Evolutionary conservation across 2,888 invertebrate species (phyloP).

Genomic region (Gari tellinella): DNA sequence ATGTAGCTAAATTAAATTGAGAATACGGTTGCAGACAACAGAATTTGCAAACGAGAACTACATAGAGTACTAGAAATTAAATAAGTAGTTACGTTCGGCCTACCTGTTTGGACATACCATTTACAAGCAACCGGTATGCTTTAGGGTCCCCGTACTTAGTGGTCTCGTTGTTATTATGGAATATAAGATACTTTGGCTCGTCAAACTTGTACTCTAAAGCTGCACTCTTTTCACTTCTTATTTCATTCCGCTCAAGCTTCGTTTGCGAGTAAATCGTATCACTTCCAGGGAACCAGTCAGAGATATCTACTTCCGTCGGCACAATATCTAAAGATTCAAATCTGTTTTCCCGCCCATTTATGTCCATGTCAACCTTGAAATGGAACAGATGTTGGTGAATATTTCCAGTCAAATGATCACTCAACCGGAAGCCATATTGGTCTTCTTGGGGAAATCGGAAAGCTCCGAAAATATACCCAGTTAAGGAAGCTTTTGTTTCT

Average conservation of each 20-base stretch:
- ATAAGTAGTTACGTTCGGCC: no score
- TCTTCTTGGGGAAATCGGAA: conserved; percentile 50
- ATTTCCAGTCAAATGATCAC: conserved; percentile 69
- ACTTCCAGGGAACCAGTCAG: conserved; percentile 36
- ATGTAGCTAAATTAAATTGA: no score
- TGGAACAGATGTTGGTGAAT: conserved; percentile 78
- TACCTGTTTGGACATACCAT: conserved; percentile 71
- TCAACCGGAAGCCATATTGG: conserved; percentile 68
- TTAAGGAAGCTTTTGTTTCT: conserved; percentile 68
- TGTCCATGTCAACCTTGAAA: conserved; percentile 75
- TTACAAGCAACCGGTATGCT: conserved; percentile 70
- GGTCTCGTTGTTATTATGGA: conserved; percentile 68
- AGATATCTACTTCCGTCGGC: conserved; percentile 54
- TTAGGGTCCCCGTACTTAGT: conserved; percentile 66
- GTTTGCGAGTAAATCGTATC: conserved; percentile 58
- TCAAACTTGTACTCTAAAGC: conserved; percentile 74
- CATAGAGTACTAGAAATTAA: no score
- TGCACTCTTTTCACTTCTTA: conserved; percentile 69
- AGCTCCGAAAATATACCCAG: conserved; percentile 74
- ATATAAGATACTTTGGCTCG: conserved; percentile 73
- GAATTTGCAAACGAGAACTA: no score
- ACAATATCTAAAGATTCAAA: conserved; percentile 75
- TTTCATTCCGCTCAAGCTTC: conserved; percentile 50
- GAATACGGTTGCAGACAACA: no score
- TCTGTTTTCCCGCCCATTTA: conserved; percentile 74